phyloP scores from a whole-genome alignment of 2,797 vertebrate genomes.

The Anguilla obscura region DNA sequence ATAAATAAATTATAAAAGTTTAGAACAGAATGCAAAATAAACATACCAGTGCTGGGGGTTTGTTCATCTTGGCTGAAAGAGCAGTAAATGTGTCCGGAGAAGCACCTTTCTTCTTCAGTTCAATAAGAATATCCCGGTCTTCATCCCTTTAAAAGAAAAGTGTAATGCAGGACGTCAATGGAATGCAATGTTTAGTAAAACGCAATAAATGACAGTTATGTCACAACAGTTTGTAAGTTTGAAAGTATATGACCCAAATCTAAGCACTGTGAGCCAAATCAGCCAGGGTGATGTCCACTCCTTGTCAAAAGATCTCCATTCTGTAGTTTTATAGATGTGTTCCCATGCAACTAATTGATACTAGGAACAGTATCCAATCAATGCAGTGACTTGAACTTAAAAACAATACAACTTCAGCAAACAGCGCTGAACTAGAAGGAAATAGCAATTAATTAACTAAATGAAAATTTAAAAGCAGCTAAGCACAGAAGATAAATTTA shows the following conservation, averaged over 20 bases:
- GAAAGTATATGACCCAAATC: not conserved
- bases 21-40: not conserved
- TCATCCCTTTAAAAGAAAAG: conserved; percentile 78
- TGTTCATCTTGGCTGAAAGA: conserved; percentile 81
- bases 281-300: not conserved
- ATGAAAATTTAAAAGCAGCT: not conserved
- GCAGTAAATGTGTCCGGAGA: conserved; percentile 85
- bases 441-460: not conserved
- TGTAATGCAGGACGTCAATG: not conserved
- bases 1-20: not conserved
- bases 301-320: not conserved
- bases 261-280: not conserved
- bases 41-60: conserved; percentile 85
- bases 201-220: not conserved
- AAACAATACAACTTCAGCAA: not conserved
- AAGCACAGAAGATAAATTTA: not conserved
- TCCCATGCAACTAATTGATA: not conserved
- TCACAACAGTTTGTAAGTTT: not conserved
- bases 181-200: not conserved
- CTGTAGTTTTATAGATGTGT: not conserved
- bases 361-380: not conserved
- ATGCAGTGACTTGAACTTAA: not conserved
- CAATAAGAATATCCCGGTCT: conserved; percentile 87
- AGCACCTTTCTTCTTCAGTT: conserved; percentile 85
- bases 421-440: not conserved